Evolutionary conservation across 2,797 vertebrate genomes (phyloP), one percentile per base, ranked within the genome.

Genomic region (Gallirallus australis): DNA sequence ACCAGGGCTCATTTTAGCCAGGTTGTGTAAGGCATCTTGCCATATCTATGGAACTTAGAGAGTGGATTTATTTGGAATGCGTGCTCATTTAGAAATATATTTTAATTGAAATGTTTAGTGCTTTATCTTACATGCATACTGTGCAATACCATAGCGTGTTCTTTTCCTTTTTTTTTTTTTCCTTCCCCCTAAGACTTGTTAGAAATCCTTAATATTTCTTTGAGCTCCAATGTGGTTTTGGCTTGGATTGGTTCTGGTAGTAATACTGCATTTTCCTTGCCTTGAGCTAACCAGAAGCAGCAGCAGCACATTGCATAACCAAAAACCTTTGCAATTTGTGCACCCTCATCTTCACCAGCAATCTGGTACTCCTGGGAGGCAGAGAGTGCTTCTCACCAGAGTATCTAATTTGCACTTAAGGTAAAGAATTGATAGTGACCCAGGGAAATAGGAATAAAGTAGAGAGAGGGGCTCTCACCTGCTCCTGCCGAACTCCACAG

Each of bases 71-170:
- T 86, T 93, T 72, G 53, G 81, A 82, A 78, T 54, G 83, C 45
- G 60, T 95, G 95, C 94, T 96, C 84, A 91, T 96, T 94, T 94
- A 92, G 94, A 96, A 89, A 57, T 96, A 66, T 91, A 95, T 90
- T 94, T 93, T 89, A 89, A 92, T 92, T 96, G 72, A 96, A 86
- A 84, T 93, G 78, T 94, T 93, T 96, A 95, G 92, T 92, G 94
- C 88, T 96, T 90, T 94, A 78, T 92, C 88, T 95, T 95, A 80
- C 65, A 30, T 78, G 88, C 93, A 89, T 93, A 80, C 94, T 90
- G 96, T 97, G 96, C 97, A 97, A 94, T 97, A 96, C 91, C 92
- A 79, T 93, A 91, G 94, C 75, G 78, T 92, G 94, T 89, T 83
- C 77, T 84, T 97, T 79, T 42, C n/a, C 57, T 40, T 60, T n/a